Evolutionary conservation across 2,888 invertebrate genomes (phyloP).

Genomic region (Lampropteryx suffumata): DNA sequence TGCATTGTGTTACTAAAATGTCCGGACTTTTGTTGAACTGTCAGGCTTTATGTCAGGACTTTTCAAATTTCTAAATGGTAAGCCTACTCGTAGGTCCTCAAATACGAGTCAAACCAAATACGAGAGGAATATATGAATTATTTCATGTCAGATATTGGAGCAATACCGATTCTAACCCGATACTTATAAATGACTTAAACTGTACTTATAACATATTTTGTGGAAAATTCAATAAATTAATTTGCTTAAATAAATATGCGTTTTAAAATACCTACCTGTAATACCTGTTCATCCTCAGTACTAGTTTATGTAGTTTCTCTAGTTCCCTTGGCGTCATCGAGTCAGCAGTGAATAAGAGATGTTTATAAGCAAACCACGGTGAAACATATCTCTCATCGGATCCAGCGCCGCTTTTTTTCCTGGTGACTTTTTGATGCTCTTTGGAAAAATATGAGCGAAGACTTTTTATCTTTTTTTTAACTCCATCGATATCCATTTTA

Average conservation of each 20-base stretch:
- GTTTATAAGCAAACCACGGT: too few relatives aligned
- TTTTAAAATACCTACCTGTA: constrained; percentile 9
- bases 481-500: constrained; percentile 16
- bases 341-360: constrained; percentile 10
- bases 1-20: too few relatives aligned
- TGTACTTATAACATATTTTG: constrained; percentile 4
- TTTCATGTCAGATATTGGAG: constrained; percentile 27
- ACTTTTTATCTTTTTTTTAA: too few relatives aligned
- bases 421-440: too few relatives aligned
- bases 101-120: constrained; percentile 25
- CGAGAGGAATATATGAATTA: constrained; percentile 24
- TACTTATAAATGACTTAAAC: constrained; percentile 8
- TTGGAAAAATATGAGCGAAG: too few relatives aligned
- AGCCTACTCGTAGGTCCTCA: too few relatives aligned
- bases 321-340: constrained; percentile 16
- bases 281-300: constrained; percentile 25
- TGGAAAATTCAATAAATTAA: constrained; percentile 15
- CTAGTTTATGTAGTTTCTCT: constrained; percentile 22
- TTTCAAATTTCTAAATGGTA: too few relatives aligned
- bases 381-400: too few relatives aligned
- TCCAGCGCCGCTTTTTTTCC: too few relatives aligned
- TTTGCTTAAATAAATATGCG: constrained; percentile 11
- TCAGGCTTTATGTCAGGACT: too few relatives aligned
- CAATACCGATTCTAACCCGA: constrained; percentile 21
- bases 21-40: too few relatives aligned